Base-by-base conservation (phyloP, 1,140 invertebrate genomes). In the Hycleus phaleratus region DNA sequence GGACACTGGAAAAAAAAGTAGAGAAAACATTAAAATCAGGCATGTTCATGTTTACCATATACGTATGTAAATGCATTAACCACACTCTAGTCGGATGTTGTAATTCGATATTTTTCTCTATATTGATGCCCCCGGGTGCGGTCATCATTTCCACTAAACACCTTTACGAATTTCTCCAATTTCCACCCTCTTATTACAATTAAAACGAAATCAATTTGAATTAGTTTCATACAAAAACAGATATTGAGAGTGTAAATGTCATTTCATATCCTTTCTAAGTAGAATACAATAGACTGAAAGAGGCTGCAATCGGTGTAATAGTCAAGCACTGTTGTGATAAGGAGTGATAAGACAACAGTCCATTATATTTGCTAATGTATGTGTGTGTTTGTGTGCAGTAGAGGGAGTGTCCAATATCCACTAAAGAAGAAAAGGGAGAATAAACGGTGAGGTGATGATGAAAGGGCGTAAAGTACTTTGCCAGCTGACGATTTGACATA, bases 321-420 rank as follows among this genome's bases (percentile, higher is more conserved):
- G 58, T 59, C 58, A 59, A 59, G 58, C 54, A 51, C 50, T 54
- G 53, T 59, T 59, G 58, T 59, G 58, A 59, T 59, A 59, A 59
- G 58, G 58, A 49, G 44, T 59, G 58, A 59, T 59, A 59, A 59
- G 58, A 59, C 58, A 59, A 59, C 58, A 46, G 51, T 59, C 58
- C 58, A 59, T 59, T 59, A 59, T 59, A 59, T 42, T 46, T 32
- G 32, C 32, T 32, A 32, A 5, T 5, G 32, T 32, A 32, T 4
- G 4, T 32, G 32, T 32, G 4, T 5, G 32, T 32, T 32, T 32
- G 32, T 32, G 32, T 32, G 32, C 3, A 32, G 32, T 32, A 32
- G 40, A n/a, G 55, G 46, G 51, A 45, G 51, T 53, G 51, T 53
- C 51, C 51, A 45, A 53, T 53, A 53, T 53, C 51, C 44, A 53